Percentiles rank a stretch among this genome's conserved stretches.
These are phyloP conservation scores for Drosophila testacea DNA, from an alignment of 2,888 invertebrate genomes.

Conservation along the genomic window DNA sequence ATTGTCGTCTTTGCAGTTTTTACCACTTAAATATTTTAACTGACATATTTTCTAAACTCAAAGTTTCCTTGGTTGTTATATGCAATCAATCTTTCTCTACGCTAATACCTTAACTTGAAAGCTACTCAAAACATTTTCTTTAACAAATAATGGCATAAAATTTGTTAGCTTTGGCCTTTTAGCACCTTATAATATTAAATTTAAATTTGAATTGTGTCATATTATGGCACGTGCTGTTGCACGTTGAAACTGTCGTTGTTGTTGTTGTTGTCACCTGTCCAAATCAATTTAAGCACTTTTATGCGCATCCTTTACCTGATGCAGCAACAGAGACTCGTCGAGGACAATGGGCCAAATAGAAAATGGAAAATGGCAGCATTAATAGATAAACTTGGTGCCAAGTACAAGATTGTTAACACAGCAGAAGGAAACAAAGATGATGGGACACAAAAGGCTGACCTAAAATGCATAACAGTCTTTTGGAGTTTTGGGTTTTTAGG, in stretches of 20 bases:
- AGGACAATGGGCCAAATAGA: slow-evolving; percentile 59
- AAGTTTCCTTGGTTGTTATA: background rate
- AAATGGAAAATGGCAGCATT: slow-evolving; percentile 48
- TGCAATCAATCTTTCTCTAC: background rate
- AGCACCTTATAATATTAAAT: slow-evolving; percentile 32
- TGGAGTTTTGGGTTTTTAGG: background rate
- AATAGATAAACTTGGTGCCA: slow-evolving; percentile 52
- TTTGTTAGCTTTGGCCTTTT: slow-evolving; percentile 8
- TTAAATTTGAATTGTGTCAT: slow-evolving; percentile 56
- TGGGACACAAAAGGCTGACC: slow-evolving; percentile 57
- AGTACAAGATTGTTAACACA: slow-evolving; percentile 60
- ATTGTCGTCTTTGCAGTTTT: too few species aligned
- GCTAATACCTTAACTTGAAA: background rate
- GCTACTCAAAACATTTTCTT: background rate
- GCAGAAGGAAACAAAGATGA: slow-evolving; percentile 23
- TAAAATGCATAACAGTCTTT: slow-evolving; percentile 66
- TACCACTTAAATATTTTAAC: too few species aligned
- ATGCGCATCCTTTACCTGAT: slow-evolving; percentile 61
- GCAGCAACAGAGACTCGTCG: slow-evolving; percentile 29
- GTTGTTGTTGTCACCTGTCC: slow-evolving; percentile 26
- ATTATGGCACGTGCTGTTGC: slow-evolving; percentile 34
- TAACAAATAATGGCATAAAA: background rate
- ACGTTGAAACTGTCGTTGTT: slow-evolving; percentile 13
- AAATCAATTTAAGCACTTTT: slow-evolving; percentile 66
- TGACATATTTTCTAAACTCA: background rate